Evolutionary conservation across 2,797 vertebrate genomes (phyloP), one percentile per base, ranked within the genome.

Genomic region (Crenuchus spilurus): DNA sequence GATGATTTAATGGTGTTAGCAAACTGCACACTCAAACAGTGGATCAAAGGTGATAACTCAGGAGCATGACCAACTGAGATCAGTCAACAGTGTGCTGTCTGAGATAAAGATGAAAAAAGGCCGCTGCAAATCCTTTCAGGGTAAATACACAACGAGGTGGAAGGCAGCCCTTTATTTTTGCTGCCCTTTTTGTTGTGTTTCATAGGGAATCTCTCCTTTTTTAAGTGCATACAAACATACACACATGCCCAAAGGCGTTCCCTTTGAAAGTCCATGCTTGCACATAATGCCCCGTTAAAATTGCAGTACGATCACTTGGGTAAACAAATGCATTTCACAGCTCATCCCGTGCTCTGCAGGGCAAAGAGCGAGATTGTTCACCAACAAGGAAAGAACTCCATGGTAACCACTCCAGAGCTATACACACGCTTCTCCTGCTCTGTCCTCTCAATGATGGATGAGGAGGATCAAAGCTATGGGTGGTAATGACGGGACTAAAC

Each of bases 311-410:
- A 84, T 86, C 76, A 73, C 81, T 77, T 84, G 42, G 65, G 83
- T 72, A 86, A 89, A 88, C 78, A 84, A 22, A 83, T 75, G 71
- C 79, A 80, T 84, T 83, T 83, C 80, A 84, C 55, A 1, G 72
- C 69, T 33, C 62, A 57, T 77, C 75, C 61, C 30, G 35, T 58
- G 51, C 41, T 66, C 42, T 42, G 58, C 71, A 68, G 60, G 67
- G 63, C 70, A 58, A 74, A 61, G 76, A 46, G 72, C 46, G 42
- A 28, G 30, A 77, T 68, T 81, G 41, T 82, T 83, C 79, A 83
- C 86, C n/a, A 85, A 86, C 84, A 82, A 77, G 84, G 54, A 42
- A 11, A 37, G 46, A 66, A 70, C 83, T 81, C 84, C 79, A 85
- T 83, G 82, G 83, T 80, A 82, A 79, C 76, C 81, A 71, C 75